These are phyloP conservation scores for Hystrix cristata DNA, from an alignment of 2,113 vertebrate species.

Conservation along the genomic window DNA sequence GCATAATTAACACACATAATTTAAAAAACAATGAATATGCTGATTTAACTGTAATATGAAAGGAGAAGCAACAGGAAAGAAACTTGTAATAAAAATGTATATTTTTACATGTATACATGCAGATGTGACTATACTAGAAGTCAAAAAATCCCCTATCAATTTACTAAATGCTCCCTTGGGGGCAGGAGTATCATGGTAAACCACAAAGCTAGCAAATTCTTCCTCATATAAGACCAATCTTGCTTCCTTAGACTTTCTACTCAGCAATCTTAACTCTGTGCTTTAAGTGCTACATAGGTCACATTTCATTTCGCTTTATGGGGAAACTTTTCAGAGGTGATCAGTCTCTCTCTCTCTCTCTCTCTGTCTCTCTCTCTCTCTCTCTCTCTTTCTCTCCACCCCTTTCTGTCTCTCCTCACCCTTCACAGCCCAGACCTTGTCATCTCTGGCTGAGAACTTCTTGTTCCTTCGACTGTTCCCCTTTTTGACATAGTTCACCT, in stretches of 20 bases:
- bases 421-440: not conserved
- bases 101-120: not conserved
- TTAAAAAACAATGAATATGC: not conserved
- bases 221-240: not conserved
- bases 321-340: not conserved
- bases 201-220: not conserved
- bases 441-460: not conserved
- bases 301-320: not conserved
- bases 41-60: not conserved
- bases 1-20: not conserved
- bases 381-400: not conserved
- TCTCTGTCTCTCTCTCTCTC: not conserved
- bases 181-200: not conserved
- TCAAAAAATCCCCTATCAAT: not conserved
- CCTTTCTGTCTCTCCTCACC: not conserved
- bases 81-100: not conserved
- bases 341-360: not conserved
- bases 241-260: not conserved
- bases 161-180: not conserved
- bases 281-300: not conserved
- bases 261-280: not conserved
- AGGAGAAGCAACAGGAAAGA: conserved; percentile 2
- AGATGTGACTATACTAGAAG: not conserved
- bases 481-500: not conserved
- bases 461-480: not conserved